Evolutionary conservation across 2,888 invertebrate species (phyloP), one percentile per base, ranked within the genome.

Genomic region (Neoaliturus tenellus): DNA sequence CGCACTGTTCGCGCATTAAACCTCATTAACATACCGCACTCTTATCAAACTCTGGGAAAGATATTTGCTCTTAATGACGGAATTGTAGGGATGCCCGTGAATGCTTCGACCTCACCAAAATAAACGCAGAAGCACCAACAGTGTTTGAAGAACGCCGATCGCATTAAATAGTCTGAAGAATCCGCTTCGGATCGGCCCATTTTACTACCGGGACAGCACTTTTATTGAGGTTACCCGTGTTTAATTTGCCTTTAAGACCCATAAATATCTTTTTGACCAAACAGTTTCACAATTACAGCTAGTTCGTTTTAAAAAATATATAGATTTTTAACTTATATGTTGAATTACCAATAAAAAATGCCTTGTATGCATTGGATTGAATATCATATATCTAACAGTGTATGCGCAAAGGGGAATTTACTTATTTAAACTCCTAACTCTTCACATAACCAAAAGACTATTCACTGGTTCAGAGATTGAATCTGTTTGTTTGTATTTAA

Each of bases 1-100:
- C 31, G 28, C 67, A 71, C 33, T 39, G 28, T 44, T 31, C 39
- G 39, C 44, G 35, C 39, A 41, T 28, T 44, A 75, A 44, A 20
- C 2, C 41, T 75, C 41, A 75, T 75, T 75, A 75, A 44, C 73
- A 75, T 75, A 39, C 73, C 73, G 23, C 25, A 20, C 28, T 75
- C 44, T 44, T 75, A 75, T 75, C 73, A 75, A 75, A 25, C 44
- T 44, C 44, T 41, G 73, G 73, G 73, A 44, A 44, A 75, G 44
- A 75, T 75, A 75, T 75, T 75, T 75, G 73, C 44, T 28, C 41
- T 75, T 75, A 75, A 75, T 75, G 73, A 75, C 44, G 73, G 28
- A 44, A 75, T 75, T 75, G 73, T 75, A 20, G 41, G 28, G 25
- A 75, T 75, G 41, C 73, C 44, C 44, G 25, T 23, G 35, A 71